A percentile compares a stretch with the other conserved stretches of the same genome.
These are phyloP conservation scores for Exephanes ischioxanthus DNA, from an alignment of 2,888 invertebrate species.

Conservation along the genomic window DNA sequence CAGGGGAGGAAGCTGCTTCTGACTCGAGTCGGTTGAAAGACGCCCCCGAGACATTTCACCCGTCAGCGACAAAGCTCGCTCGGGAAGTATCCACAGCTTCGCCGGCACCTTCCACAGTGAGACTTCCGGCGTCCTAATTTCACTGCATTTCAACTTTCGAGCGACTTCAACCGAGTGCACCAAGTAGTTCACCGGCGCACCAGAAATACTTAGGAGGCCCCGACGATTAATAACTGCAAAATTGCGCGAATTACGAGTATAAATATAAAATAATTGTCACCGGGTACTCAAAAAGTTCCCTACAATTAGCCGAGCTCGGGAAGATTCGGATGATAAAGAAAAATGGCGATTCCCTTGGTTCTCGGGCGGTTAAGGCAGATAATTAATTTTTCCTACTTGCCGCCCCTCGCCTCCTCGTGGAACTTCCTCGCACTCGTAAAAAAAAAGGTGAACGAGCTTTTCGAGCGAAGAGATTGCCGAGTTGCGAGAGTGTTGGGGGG, in stretches of 20 bases:
- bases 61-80: constrained; percentile 14
- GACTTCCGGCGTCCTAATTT: constrained; percentile 9
- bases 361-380: background rate
- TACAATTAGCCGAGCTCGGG: background rate
- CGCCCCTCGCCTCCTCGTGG: background rate
- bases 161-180: background rate
- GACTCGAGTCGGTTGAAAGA: constrained; percentile 22
- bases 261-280: constrained; percentile 15
- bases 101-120: background rate
- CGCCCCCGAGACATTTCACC: constrained; percentile 8
- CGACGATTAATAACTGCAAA: background rate
- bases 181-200: background rate
- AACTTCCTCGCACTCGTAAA: constrained; percentile 42
- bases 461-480: constrained; percentile 40
- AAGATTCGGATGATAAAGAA: background rate
- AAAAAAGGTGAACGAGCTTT: constrained; percentile 24
- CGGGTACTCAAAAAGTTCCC: background rate
- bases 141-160: background rate
- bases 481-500: background rate
- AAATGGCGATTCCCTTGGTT: background rate
- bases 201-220: background rate
- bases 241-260: background rate
- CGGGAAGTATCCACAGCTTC: background rate
- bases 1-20: constrained; percentile 21
- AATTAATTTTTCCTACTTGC: constrained; percentile 43